These are phyloP conservation scores for Poeciliopsis presidionis DNA, from an alignment of 2,797 vertebrate species.

Conservation along the genomic window DNA sequence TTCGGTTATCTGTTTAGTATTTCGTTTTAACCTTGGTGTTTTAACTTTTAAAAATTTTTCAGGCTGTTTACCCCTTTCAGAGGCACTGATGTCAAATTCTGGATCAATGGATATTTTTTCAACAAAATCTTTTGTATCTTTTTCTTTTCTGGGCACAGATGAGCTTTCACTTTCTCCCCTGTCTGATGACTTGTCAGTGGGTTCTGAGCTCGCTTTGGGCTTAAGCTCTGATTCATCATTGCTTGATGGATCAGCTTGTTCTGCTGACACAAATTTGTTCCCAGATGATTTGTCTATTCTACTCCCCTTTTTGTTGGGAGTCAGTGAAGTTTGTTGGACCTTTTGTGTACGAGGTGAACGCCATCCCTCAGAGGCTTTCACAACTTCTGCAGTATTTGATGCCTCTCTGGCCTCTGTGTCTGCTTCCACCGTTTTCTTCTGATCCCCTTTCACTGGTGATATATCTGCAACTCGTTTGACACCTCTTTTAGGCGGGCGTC, in stretches of 20 bases:
- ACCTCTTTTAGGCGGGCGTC: constrained; percentile 87
- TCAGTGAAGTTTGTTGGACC: constrained; percentile 71
- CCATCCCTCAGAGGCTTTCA: constrained; percentile 89
- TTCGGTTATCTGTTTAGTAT: constrained; percentile 82
- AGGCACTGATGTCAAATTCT: constrained; percentile 65
- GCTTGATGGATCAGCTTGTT: constrained; percentile 65
- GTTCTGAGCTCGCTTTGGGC: constrained; percentile 71
- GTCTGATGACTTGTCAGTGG: constrained; percentile 74
- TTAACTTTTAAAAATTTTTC: constrained; percentile 78
- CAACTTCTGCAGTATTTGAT: constrained; percentile 72
- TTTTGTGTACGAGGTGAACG: constrained; percentile 92
- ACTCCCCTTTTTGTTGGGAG: constrained; percentile 83
- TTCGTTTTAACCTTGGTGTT: constrained; percentile 84
- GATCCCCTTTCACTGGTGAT: constrained; percentile 84
- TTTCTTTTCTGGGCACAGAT: constrained; percentile 63
- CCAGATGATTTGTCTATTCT: constrained; percentile 83
- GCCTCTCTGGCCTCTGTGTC: constrained; percentile 85
- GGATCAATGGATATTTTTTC: constrained; percentile 75
- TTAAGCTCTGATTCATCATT: constrained; percentile 65
- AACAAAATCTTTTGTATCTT: constrained; percentile 74
- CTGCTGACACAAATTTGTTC: constrained; percentile 49
- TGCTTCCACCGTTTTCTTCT: constrained; percentile 80
- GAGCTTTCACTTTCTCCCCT: constrained; percentile 65
- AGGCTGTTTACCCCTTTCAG: constrained; percentile 74
- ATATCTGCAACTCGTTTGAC: constrained; percentile 85